Percentiles rank a stretch among this genome's conserved stretches.
Conservation (phyloP, 2,797 vertebrate species). For the Micromesistius poutassou region DNA sequence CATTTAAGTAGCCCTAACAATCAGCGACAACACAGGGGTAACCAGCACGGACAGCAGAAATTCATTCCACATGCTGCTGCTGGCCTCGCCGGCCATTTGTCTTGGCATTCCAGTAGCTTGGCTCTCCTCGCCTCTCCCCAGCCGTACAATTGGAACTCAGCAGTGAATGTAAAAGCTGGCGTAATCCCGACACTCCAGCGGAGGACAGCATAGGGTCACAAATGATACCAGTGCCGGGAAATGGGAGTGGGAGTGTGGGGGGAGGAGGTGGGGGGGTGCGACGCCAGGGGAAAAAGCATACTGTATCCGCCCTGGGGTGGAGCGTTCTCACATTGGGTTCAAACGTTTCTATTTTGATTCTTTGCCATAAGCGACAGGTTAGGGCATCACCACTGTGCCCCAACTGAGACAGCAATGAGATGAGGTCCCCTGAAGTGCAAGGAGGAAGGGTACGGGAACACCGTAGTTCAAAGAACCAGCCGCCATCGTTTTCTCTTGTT, state of each 20-base stretch:
- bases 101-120: conserved; percentile 75
- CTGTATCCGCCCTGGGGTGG: conserved; percentile 38
- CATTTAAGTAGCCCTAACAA: conserved; percentile 75
- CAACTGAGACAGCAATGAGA: conserved; percentile 6
- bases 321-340: conserved; percentile 28
- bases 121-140: conserved; percentile 57
- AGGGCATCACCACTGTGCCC: background rate
- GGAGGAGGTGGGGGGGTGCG: conserved; percentile 23
- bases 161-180: conserved; percentile 66
- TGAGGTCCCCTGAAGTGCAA: background rate
- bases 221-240: conserved; percentile 71
- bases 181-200: conserved; percentile 68
- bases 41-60: conserved; percentile 74
- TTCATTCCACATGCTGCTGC: conserved; percentile 72
- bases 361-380: conserved; percentile 15
- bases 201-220: conserved; percentile 68
- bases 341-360: conserved; percentile 23
- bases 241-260: conserved; percentile 50
- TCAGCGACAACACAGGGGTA: conserved; percentile 73
- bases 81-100: conserved; percentile 72
- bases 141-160: conserved; percentile 68
- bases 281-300: conserved; percentile 42
- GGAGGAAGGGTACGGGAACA: background rate
- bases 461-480: background rate
- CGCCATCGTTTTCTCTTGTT: conserved; percentile 22